Conservation (phyloP, 2,113 vertebrate genomes). For the Hypocryptadius cinnamomeus region DNA sequence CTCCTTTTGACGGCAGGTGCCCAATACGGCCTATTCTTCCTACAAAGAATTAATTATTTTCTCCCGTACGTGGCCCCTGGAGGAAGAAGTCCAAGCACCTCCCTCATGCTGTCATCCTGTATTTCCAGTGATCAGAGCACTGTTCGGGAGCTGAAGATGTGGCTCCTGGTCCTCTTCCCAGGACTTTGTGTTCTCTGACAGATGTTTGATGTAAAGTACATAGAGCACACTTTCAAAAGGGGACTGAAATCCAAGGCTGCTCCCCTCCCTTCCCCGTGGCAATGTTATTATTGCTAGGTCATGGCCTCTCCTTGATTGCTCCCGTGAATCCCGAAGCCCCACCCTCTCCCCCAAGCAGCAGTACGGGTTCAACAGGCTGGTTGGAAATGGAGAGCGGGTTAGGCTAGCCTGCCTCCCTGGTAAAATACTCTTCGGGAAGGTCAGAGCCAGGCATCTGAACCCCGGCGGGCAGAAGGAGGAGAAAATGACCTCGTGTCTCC, state of each 20-base stretch:
- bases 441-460: not conserved
- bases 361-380: conserved; percentile 10
- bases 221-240: not conserved
- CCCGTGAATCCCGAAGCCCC: not conserved
- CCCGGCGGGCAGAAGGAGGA: not conserved
- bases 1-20: not conserved
- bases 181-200: not conserved
- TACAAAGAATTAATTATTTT: not conserved
- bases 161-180: not conserved
- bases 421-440: not conserved
- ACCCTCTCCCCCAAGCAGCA: conserved; percentile 19
- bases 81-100: not conserved
- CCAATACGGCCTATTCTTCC: not conserved
- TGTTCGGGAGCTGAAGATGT: not conserved
- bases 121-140: not conserved
- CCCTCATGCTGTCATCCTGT: not conserved
- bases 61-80: not conserved
- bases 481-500: not conserved
- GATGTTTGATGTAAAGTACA: not conserved
- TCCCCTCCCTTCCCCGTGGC: not conserved
- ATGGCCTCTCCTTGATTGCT: not conserved
- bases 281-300: conserved; percentile 22
- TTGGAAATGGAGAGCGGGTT: not conserved
- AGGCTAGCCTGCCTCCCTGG: not conserved
- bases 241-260: not conserved